phyloP scores from a whole-genome alignment of 2,113 vertebrate species.

The Festucalex cinctus region DNA sequence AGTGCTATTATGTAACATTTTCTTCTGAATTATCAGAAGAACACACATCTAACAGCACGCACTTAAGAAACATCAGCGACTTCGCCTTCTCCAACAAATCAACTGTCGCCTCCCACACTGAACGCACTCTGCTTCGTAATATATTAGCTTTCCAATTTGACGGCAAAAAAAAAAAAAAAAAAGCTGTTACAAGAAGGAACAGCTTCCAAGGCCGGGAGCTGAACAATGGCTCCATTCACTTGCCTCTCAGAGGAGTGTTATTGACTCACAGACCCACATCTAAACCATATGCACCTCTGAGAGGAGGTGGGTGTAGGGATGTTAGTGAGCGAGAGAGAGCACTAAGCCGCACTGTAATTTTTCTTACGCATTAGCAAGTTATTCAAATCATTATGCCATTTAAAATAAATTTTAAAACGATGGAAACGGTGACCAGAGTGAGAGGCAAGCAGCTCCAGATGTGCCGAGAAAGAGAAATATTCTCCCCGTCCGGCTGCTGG shows the following conservation, averaged over 20 bases:
- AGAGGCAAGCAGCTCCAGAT: slow-evolving; percentile 56
- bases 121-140: slow-evolving; percentile 40
- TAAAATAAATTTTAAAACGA: too few species aligned
- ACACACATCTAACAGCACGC: slow-evolving; percentile 18
- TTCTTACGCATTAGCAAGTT: neutral
- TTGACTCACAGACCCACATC: slow-evolving; percentile 51
- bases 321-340: slow-evolving; percentile 10
- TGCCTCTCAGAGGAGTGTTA: slow-evolving; percentile 53
- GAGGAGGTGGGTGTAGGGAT: slow-evolving; percentile 27
- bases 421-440: neutral
- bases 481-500: slow-evolving; percentile 57
- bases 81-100: slow-evolving; percentile 33
- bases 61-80: slow-evolving; percentile 17
- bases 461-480: slow-evolving; percentile 51
- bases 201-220: slow-evolving; percentile 39
- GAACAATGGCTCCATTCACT: slow-evolving; percentile 64
- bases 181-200: slow-evolving; percentile 34
- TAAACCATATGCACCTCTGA: slow-evolving; percentile 59
- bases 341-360: slow-evolving; percentile 2
- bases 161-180: slow-evolving; percentile 13
- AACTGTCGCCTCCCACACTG: slow-evolving; percentile 23
- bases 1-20: slow-evolving; percentile 17
- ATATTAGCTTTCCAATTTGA: slow-evolving; percentile 52
- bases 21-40: slow-evolving; percentile 7
- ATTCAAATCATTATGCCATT: neutral